Base-by-base conservation (phyloP, 30 jellyfish, hydroid and myxozoan genomes). In the Clytia hemisphaerica region DNA sequence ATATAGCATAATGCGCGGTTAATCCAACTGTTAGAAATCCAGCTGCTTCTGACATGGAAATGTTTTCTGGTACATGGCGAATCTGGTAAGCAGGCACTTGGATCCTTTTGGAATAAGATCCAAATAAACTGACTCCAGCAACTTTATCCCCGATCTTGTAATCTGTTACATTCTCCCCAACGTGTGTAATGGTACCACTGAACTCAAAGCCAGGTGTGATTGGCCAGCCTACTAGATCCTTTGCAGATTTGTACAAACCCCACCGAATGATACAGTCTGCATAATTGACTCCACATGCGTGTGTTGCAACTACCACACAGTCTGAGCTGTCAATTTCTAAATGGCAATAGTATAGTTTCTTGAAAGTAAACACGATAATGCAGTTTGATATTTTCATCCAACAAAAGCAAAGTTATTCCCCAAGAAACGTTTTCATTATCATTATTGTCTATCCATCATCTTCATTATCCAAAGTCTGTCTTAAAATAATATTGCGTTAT, bases 151-250 rank as follows among this genome's bases (percentile, higher is more conserved):
- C 96, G 38, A 72, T 66, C 49, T 58, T 61, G 51, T 78, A 86
- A 16, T 69, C 67, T 0, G 71, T 38, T 1, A 79, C 96, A 48
- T 86, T 79, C n/a, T 63, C 66, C 25, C 96, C 96, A 31, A 86
- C 73, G 3, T 59, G 37, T 5, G 45, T 62, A 16, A 86, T 68
- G 45, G 35, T 75, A 6, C 96, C 96, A 61, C 96, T 86, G 61
- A 79, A 86, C 51, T 86, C 96, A 57, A 86, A 86, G 27, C 96
- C 96, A 2, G 96, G 96, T 1, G 96, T 86, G 25, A 86, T 86
- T 6, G 96, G 96, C 94, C 94, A 86, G 25, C 96, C 96, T 16
- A 86, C 96, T 9, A 30, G 33, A 45, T 86, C 94, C 51, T 67
- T 79, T 3, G 96, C 96, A 7, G 96, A 61, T 33, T 36, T 33